Conservation (phyloP, 2,797 vertebrate species). For the Premnoplex brunnescens region DNA sequence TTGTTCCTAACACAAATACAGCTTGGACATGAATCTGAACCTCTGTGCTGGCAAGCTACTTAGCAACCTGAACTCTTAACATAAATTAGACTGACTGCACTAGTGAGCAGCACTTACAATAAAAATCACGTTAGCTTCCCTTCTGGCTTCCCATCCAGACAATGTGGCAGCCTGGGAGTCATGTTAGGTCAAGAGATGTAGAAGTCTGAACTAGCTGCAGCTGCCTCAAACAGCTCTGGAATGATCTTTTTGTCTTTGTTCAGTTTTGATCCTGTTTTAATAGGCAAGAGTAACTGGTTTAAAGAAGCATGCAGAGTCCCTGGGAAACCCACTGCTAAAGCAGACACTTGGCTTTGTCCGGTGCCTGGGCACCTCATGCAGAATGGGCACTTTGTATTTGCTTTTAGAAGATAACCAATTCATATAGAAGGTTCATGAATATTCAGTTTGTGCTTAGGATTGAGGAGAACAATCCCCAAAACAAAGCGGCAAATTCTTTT, state of each 20-base stretch:
- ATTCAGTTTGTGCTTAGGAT: constrained; percentile 20
- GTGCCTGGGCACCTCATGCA: constrained; percentile 57
- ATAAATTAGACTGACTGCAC: constrained; percentile 43
- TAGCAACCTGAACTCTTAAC: constrained; percentile 27
- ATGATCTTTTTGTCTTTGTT: constrained; percentile 57
- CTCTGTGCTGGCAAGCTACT: constrained; percentile 27
- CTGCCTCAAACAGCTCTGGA: constrained; percentile 59
- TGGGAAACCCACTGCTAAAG: constrained; percentile 59
- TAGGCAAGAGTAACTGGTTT: constrained; percentile 64
- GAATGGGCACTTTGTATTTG: constrained; percentile 26
- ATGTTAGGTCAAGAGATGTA: constrained; percentile 57
- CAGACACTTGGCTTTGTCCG: constrained; percentile 35
- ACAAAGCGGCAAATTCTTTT: constrained; percentile 58
- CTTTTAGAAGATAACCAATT: constrained; percentile 50
- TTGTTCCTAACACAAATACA: constrained; percentile 29
- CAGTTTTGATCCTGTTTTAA: constrained; percentile 61
- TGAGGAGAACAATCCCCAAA: constrained; percentile 29
- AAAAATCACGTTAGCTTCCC: constrained; percentile 9
- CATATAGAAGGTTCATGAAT: constrained; percentile 51
- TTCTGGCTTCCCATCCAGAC: not conserved
- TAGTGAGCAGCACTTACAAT: constrained; percentile 38
- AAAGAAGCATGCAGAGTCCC: constrained; percentile 37
- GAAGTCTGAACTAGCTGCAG: constrained; percentile 57
- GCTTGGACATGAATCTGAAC: not conserved
- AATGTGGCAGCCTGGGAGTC: constrained; percentile 34